Evolutionary conservation across 2,797 vertebrate genomes (phyloP).

Genomic region (Sebastes kiyomatsui): DNA sequence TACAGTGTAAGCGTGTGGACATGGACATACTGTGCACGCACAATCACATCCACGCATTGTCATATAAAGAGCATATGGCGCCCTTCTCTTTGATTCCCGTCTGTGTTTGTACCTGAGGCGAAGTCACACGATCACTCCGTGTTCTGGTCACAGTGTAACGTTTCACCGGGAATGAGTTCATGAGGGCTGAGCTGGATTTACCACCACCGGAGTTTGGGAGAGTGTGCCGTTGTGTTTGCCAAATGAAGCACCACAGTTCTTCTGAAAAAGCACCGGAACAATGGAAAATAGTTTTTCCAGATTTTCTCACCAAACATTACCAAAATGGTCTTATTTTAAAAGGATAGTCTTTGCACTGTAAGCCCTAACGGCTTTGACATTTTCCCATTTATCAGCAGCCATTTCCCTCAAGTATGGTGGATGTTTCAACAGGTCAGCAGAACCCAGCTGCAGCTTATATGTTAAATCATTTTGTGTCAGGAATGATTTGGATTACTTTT

Average conservation of each 20-base stretch:
- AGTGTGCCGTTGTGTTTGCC: constrained; percentile 6
- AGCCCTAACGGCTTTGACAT: background rate
- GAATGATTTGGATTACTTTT: constrained; percentile 31
- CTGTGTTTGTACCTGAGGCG: constrained; percentile 63
- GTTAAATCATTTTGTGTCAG: constrained; percentile 23
- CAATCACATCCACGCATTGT: constrained; percentile 25
- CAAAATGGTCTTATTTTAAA: background rate
- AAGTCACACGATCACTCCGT: constrained; percentile 54
- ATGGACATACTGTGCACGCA: constrained; percentile 5
- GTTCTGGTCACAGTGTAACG: constrained; percentile 33
- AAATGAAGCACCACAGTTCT: background rate
- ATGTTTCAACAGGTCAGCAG: constrained; percentile 8
- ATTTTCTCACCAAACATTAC: background rate
- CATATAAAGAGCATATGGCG: constrained; percentile 25
- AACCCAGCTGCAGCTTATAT: constrained; percentile 18
- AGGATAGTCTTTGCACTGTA: background rate
- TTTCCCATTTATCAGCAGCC: background rate
- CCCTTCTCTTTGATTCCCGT: constrained; percentile 65
- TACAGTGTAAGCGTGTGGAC: constrained; percentile 27
- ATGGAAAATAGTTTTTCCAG: constrained; percentile 8
- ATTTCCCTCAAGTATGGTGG: background rate
- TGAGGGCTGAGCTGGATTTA: constrained; percentile 18
- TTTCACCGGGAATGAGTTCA: constrained; percentile 45
- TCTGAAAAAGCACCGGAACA: background rate
- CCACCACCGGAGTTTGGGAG: constrained; percentile 4